phyloP scores from a whole-genome alignment of 2,113 vertebrate genomes.

The Anser brachyrhynchus region DNA sequence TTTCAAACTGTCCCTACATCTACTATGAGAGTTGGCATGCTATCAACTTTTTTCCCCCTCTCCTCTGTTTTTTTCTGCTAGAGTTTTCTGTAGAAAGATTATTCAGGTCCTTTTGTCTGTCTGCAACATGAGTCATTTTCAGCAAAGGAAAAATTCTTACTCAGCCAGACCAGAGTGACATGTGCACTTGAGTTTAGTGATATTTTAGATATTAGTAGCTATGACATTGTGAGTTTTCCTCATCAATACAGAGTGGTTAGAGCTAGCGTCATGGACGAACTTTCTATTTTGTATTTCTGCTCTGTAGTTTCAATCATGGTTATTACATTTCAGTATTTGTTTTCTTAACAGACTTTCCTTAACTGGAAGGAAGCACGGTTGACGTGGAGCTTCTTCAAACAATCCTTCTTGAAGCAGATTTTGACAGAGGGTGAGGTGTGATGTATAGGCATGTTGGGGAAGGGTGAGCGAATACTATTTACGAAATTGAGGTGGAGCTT shows the following conservation, averaged over 20 bases:
- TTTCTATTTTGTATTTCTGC: neutral
- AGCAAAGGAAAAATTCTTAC: neutral
- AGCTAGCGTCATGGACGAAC: neutral
- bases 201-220: neutral
- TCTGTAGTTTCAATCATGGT: rapidly evolving
- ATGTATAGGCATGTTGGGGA: rapidly evolving
- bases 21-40: neutral
- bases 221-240: neutral
- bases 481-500: neutral
- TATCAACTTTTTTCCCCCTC: neutral
- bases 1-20: too few species aligned
- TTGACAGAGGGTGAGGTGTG: slow-evolving; percentile 89
- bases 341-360: slow-evolving; percentile 80
- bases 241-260: neutral
- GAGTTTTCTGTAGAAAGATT: neutral
- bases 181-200: neutral
- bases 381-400: slow-evolving; percentile 98
- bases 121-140: neutral
- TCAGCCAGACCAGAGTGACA: neutral
- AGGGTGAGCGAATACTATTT: neutral
- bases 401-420: slow-evolving; percentile 97
- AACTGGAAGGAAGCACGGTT: slow-evolving; percentile 88
- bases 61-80: neutral
- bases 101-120: neutral
- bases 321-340: neutral